Percentiles rank a stretch among this genome's conserved stretches.
Evolutionary conservation across 1,140 invertebrate genomes (phyloP).

Genomic region (Latrodectus geometricus): DNA sequence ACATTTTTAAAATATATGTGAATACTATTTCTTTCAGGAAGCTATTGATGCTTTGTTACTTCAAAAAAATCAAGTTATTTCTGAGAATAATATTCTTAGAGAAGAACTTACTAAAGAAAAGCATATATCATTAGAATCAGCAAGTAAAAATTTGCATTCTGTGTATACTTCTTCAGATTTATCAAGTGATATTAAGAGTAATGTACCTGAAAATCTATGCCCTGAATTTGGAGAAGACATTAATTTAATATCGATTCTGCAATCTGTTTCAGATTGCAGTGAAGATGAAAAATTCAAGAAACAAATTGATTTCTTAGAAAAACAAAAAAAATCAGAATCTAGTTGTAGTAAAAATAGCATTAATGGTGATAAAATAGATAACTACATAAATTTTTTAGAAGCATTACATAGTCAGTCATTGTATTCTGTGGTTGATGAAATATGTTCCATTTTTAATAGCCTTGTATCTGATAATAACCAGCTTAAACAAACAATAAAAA

Average conservation of each 20-base stretch:
- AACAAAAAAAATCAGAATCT: constrained; percentile 11
- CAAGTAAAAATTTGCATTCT: background rate
- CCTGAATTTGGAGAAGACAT: background rate
- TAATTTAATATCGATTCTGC: constrained; percentile 14
- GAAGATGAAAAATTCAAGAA: constrained; percentile 13
- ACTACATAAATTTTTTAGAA: constrained; percentile 36
- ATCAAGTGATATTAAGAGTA: background rate
- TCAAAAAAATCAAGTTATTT: constrained; percentile 62
- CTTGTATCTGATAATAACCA: constrained; percentile 6
- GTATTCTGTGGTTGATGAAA: constrained; percentile 18
- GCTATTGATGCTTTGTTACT: constrained; percentile 68
- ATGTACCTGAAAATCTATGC: background rate
- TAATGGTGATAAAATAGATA: constrained; percentile 14
- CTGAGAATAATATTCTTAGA: constrained; percentile 58
- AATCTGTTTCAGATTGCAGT: constrained; percentile 8
- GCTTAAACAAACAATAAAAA: background rate
- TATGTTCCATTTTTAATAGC: background rate
- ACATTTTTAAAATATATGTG: no score
- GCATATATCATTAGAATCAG: background rate
- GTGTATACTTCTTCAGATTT: background rate
- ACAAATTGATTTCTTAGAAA: background rate
- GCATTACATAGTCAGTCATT: constrained; percentile 3
- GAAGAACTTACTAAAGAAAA: constrained; percentile 3
- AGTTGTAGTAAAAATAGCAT: background rate
- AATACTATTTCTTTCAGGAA: constrained; percentile 7